Evolutionary conservation across 1,140 invertebrate species (phyloP), one percentile per base, ranked within the genome.

Genomic region (Drosophila pallidifrons): DNA sequence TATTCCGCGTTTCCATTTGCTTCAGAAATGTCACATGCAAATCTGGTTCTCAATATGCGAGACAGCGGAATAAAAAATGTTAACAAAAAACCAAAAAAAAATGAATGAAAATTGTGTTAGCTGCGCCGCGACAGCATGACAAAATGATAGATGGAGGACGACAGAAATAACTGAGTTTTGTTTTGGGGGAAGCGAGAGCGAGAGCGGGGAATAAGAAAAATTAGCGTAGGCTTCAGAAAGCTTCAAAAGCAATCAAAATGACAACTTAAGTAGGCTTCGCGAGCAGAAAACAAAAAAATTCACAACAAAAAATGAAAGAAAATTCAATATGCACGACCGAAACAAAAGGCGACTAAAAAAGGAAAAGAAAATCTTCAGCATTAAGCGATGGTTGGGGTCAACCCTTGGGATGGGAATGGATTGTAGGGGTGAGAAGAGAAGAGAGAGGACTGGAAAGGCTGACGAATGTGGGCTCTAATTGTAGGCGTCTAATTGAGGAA

Each of bases 161-260:
- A 16, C 10, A 46, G 4, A 28, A 49, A 49, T 49, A 49, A 15
- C 7, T 49, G n/a, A 35, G 11, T 15, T n/a, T 2, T 4, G 3
- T 25, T 25, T 25, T 4, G 10, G 13, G 8, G 0, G 7, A 41
- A 59, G 57, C n/a, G n/a, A 49, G 11, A 3, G 41, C 2, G 8
- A 5, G 38, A 41, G 38, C 6, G 38, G 54, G 63, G 49, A 28
- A 30, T 11, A 55, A 60, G 35, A 68, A 70, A 88, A 85, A 85
- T 83, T 89, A 88, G 81, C 86, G 79, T 79, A 57, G 79, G 79
- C 82, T 87, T 74, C 75, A 77, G 65, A 77, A 83, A 83, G 81
- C 81, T 85, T 85, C 85, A 89, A 89, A 89, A 89, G 85, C 81
- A 89, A 89, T 89, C 85, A 89, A 86, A 81, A 85, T 89, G 86